phyloP scores from a whole-genome alignment of 2,113 vertebrate genomes.

The Corvus moneduloides region DNA sequence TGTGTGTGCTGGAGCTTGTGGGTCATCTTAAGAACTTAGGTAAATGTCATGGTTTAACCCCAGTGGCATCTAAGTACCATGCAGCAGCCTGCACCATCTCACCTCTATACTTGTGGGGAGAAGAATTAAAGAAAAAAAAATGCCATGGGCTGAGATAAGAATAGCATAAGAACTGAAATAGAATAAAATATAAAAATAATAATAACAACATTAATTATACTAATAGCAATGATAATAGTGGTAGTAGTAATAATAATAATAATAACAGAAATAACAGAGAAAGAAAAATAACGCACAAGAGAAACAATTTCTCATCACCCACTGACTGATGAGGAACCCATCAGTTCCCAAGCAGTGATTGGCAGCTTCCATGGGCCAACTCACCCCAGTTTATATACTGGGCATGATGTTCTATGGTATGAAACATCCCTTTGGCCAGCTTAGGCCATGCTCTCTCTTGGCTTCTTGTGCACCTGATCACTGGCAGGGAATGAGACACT shows the following conservation, averaged over 20 bases:
- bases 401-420: not conserved
- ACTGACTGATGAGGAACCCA: not conserved
- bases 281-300: not conserved
- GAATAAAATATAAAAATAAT: not conserved
- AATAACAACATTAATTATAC: not conserved
- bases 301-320: not conserved
- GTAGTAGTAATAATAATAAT: not conserved
- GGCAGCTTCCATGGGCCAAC: not conserved
- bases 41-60: not conserved
- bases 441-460: not conserved
- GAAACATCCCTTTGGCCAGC: not conserved
- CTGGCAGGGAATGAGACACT: not conserved
- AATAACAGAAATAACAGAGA: not conserved
- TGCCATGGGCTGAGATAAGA: not conserved
- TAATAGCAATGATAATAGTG: not conserved
- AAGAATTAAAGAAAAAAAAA: not conserved
- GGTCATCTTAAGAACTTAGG: not conserved
- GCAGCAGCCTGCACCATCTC: not conserved
- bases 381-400: not conserved
- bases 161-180: not conserved
- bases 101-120: not conserved
- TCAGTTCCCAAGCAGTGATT: not conserved
- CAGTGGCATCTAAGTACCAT: not conserved
- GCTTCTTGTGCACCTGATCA: not conserved
- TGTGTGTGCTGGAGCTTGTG: not conserved